A percentile compares a stretch with the other conserved stretches of the same genome.
Evolutionary conservation across 2,113 vertebrate genomes (phyloP).

Genomic region (Urocynchramus pylzowi): DNA sequence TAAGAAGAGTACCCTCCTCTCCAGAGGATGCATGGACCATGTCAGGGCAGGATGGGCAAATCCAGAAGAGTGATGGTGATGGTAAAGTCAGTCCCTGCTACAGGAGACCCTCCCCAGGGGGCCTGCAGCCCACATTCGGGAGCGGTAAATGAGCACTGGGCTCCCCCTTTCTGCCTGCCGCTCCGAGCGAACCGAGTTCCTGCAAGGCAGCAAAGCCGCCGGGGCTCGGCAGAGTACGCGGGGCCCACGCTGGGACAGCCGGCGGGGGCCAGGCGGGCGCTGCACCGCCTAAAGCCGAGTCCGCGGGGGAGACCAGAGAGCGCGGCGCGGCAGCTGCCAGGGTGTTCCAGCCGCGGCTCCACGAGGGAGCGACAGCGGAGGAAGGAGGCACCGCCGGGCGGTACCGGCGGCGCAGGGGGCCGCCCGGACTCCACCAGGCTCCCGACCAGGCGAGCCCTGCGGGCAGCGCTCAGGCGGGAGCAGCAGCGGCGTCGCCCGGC

Average conservation of each 20-base stretch:
- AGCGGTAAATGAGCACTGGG: fast-evolving
- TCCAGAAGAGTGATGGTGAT: neutral
- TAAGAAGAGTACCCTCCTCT: neutral
- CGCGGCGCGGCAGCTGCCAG: neutral
- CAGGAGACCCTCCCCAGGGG: neutral
- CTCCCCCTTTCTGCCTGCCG: neutral
- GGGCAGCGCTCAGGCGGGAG: neutral
- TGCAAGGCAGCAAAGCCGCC: neutral
- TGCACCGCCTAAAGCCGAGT: neutral
- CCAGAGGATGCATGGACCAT: neutral
- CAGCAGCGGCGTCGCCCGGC: neutral
- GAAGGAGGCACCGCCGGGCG: neutral
- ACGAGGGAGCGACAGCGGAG: neutral
- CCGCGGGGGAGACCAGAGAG: neutral
- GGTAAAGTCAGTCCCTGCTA: neutral
- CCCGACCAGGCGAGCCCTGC: neutral
- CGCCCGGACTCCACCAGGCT: neutral
- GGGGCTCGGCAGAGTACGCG: neutral
- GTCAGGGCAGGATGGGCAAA: no score
- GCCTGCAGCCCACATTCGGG: neutral
- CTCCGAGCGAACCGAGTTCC: neutral
- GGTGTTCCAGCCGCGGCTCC: neutral
- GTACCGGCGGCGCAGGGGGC: neutral
- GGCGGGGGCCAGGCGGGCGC: neutral
- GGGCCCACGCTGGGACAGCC: neutral